Evolutionary conservation across 2,113 vertebrate genomes (phyloP), one percentile per base, ranked within the genome.

Genomic region (Ptychochromis oligacanthus): DNA sequence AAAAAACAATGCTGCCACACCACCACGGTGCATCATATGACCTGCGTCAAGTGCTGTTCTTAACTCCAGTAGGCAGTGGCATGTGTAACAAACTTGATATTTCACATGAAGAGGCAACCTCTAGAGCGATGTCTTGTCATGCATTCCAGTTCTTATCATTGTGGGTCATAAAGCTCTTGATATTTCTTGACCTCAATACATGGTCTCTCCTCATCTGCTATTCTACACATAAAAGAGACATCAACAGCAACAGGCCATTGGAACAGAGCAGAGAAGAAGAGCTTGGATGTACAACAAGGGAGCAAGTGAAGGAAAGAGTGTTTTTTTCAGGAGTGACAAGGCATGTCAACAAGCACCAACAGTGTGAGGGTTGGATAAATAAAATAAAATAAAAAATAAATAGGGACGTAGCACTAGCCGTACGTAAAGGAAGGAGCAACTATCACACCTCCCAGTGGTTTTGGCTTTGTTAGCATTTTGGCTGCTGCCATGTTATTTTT

Each of bases 1-100:
- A 46, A 52, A 43, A 52, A 49, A 40, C 40, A 9, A 3, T 54
- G 18, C 52, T 20, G 18, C 43, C 64, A 70, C 0, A 11, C 15
- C 1, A 24, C 24, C 1, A 0, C 1, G 15, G 0, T 0, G 24
- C 0, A 8, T 49, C 24, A 70, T 7, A 26, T 0, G 2, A 70
- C 40, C 1, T 2, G 22, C 24, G 36, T 67, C 22, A 0, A 67
- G 7, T 26, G 22, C 18, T 40, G 0, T 49, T 18, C 15, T 22
- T 49, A 49, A 22, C 36, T 64, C 64, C 31, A n/a, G n/a, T n/a
- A n/a, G n/a, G n/a, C n/a, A n/a, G n/a, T n/a, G n/a, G n/a, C n/a
- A n/a, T n/a, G n/a, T n/a, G n/a, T n/a, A n/a, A n/a, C n/a, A n/a
- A n/a, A n/a, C n/a, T n/a, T n/a, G n/a, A n/a, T n/a, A n/a, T n/a